Conservation (phyloP, 2,113 vertebrate species). For the Chlorodrepanis virens region DNA sequence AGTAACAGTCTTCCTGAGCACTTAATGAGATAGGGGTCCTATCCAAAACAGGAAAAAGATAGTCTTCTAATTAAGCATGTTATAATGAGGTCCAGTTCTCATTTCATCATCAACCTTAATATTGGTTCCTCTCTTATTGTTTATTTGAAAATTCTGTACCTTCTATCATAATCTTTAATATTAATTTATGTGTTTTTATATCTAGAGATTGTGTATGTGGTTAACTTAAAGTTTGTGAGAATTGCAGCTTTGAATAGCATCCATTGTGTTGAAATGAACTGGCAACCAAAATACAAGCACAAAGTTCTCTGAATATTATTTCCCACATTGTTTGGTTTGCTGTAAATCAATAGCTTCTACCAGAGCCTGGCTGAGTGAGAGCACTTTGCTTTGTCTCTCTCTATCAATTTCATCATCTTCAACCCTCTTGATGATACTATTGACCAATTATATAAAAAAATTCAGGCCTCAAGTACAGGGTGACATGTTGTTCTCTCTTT, state of each 20-base stretch:
- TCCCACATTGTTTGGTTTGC: background rate
- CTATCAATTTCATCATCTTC: background rate
- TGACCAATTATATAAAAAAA: background rate
- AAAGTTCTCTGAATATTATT: background rate
- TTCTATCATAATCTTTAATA: background rate
- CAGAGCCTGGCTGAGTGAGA: background rate
- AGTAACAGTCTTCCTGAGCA: background rate
- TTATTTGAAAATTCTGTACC: background rate
- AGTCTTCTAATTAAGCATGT: background rate
- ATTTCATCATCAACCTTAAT: background rate
- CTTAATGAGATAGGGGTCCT: background rate
- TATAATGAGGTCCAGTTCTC: background rate
- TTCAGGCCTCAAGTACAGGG: background rate
- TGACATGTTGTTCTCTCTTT: fast-evolving
- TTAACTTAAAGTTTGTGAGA: background rate
- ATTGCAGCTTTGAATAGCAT: background rate
- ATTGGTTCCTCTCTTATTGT: background rate
- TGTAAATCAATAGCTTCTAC: constrained; percentile 1
- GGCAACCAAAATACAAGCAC: background rate
- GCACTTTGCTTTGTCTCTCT: background rate
- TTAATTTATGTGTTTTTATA: background rate
- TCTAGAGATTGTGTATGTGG: background rate
- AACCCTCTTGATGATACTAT: background rate
- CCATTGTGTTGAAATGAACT: background rate
- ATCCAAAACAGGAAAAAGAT: background rate